Base-by-base conservation (phyloP, 2,888 invertebrate species). In the Eristalinus aeneus region DNA sequence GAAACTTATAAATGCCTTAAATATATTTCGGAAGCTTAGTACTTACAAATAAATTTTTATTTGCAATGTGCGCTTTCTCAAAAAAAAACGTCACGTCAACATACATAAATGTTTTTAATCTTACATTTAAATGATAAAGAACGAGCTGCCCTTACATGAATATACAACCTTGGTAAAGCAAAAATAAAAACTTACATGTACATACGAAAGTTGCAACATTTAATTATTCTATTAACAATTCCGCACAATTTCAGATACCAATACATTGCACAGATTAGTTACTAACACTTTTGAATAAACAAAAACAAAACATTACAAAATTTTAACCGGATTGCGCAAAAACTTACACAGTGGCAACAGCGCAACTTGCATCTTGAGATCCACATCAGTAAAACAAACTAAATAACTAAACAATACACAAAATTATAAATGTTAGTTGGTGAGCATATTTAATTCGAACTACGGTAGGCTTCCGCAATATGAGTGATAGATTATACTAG, bases 201-300 rank as follows among this genome's bases (percentile, higher is more conserved):
- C 32, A 9, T 1, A 61, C 16, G n/a, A 32, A 20, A 34, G 8
- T 5, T 16, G 32, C 32, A 16, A 63, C 61, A 5, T 27, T 11
- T 16, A 22, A 56, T 4, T 12, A 22, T 5, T 12, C 23, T 56
- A 56, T 22, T 11, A 22, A 10, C 16, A 34, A 61, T 67, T 75
- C 68, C 61, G 69, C 80, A 81, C 75, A 58, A 63, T 82, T 82
- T 72, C 82, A 82, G 82, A 76, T 82, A 67, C 82, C 82, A 72
- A 54, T 82, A 67, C 76, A 76, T 58, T 82, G 67, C 71, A 82
- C 76, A 76, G 82, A 82, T 32, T 82, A 76, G 76, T 11, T 71
- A 67, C 54, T 64, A 76, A 54, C 53, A 65, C 65, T 31, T 60
- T 67, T 56, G 22, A 46, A 34, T 20, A 11, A 61, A 12, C 39